Percentiles rank a stretch among this genome's conserved stretches.
Evolutionary conservation across 2,888 invertebrate genomes (phyloP).

Genomic region (Rhagonycha lutea): DNA sequence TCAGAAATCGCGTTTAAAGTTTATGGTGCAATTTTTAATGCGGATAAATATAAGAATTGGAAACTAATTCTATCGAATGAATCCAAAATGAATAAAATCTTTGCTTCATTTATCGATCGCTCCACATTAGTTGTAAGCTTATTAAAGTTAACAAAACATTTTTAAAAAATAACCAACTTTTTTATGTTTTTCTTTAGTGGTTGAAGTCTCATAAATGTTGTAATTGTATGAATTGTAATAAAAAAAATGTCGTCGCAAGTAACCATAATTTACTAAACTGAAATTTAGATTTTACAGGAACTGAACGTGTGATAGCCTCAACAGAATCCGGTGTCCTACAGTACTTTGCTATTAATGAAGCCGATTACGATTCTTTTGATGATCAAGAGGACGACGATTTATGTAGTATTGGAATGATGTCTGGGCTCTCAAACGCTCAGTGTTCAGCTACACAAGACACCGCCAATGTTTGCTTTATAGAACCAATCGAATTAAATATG

Average conservation of each 20-base stretch:
- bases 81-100: too few relatives aligned
- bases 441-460: background rate
- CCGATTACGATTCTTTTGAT: constrained; percentile 72
- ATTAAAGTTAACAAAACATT: too few relatives aligned
- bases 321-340: constrained; percentile 80
- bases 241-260: background rate
- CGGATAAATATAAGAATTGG: too few relatives aligned
- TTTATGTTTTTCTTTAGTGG: background rate
- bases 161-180: background rate
- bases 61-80: too few relatives aligned
- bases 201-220: background rate
- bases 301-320: constrained; percentile 84
- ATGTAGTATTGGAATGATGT: constrained; percentile 29
- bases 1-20: too few relatives aligned
- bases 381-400: constrained; percentile 74
- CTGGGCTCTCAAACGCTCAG: constrained; percentile 29
- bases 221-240: background rate
- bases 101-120: too few relatives aligned
- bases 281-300: constrained; percentile 54
- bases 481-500: constrained; percentile 42
- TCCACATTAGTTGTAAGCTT: too few relatives aligned
- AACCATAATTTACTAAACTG: constrained; percentile 3
- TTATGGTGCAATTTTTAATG: too few relatives aligned
- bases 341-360: constrained; percentile 78
- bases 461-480: constrained; percentile 42